Evolutionary conservation across 2,888 invertebrate species (phyloP), one percentile per base, ranked within the genome.

Genomic region (Tubiluchus corallicola): DNA sequence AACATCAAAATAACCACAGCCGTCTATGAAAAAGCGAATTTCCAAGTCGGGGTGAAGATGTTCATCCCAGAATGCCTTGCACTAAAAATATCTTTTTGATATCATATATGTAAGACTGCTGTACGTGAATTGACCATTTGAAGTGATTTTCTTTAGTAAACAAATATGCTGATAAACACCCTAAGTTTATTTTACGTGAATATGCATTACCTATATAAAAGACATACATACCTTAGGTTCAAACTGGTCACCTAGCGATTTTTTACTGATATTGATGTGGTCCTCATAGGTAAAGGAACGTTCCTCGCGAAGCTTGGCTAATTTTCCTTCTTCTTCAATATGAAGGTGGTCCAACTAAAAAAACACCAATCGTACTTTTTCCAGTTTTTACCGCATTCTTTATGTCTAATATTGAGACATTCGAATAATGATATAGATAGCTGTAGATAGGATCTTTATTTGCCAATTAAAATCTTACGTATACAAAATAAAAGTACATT

Each of bases 11-110:
- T 92, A 96, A 0, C 94, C 94, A 1, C 82, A 81, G 9, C 70
- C 70, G 2, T 82, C 83, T 20, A 83, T 56, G 17, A 90, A 74
- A 38, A 87, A 74, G 53, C 96, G 78, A 51, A 96, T 90, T 67
- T 96, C 96, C 60, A 94, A 94, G 65, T 96, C 94, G 0, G 82
- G 79, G 57, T 98, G 96, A 49, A 98, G 68, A 66, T 96, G 96
- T 59, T 96, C 96, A 1, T 74, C 74, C 57, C 74, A 94, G 64
- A 96, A 96, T 1, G 73, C 75, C 59, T 82, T 82, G 17, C 90
- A 61, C 71, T 72, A 52, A 19, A 55, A 54, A 29, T 29, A 9
- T 9, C 29, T 9, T 9, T 29, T 29, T 29, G 9, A 29, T 29
- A 29, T n/a, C 29, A 29, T 29, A n/a, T 29, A 29, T 9, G n/a